These are phyloP conservation scores for Erpetoichthys calabaricus DNA, from an alignment of 2,797 vertebrate genomes.

Conservation along the genomic window DNA sequence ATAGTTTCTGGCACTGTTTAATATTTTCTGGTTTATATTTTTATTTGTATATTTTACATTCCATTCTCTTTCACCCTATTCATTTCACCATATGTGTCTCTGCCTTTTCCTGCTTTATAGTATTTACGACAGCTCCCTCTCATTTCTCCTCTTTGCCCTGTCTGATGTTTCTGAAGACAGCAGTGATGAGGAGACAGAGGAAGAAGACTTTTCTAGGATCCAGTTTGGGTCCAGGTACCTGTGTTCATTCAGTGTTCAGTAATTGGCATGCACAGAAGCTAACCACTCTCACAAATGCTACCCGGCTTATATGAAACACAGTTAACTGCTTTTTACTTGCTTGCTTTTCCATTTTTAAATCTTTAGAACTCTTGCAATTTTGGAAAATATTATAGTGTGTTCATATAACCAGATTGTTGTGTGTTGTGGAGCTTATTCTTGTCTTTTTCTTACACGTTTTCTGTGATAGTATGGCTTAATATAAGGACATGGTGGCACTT, in stretches of 20 bases:
- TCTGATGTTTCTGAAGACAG: constrained; percentile 89
- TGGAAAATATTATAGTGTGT: too few relatives aligned
- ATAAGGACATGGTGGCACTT: too few relatives aligned
- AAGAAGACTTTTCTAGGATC: constrained; percentile 88
- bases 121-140: constrained; percentile 71
- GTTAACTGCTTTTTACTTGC: too few relatives aligned
- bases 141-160: constrained; percentile 79
- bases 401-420: too few relatives aligned
- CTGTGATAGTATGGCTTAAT: too few relatives aligned
- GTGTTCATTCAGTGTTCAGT: constrained; percentile 37
- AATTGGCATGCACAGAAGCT: constrained; percentile 45
- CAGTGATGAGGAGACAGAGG: constrained; percentile 86
- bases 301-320: not conserved
- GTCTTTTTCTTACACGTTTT: too few relatives aligned
- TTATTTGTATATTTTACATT: constrained; percentile 4
- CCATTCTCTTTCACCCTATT: constrained; percentile 16
- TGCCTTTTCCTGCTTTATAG: constrained; percentile 26
- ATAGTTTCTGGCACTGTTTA: too few relatives aligned
- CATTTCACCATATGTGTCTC: constrained; percentile 11
- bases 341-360: too few relatives aligned
- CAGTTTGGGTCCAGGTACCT: constrained; percentile 98
- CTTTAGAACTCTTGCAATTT: too few relatives aligned
- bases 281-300: not conserved
- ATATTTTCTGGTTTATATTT: not conserved
- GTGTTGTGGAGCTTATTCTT: too few relatives aligned